Conservation (phyloP, 2,888 invertebrate species). For the Crossocerus cetratus region DNA sequence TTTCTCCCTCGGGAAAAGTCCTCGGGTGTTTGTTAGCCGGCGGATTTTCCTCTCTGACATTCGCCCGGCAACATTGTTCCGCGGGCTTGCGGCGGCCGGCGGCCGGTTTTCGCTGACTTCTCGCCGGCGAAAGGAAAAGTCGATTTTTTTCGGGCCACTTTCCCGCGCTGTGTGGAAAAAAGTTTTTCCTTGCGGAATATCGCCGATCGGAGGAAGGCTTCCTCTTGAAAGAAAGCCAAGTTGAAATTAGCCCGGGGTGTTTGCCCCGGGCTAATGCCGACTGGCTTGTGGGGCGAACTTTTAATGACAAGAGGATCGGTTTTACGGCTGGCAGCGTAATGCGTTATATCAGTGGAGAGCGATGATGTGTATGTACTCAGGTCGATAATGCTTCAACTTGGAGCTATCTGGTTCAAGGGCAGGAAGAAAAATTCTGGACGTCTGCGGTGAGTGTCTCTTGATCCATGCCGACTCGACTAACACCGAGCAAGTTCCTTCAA, state of each 20-base stretch:
- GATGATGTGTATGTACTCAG: conserved; percentile 24
- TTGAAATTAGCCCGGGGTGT: too few species aligned
- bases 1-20: neutral
- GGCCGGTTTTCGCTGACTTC: neutral
- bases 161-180: neutral
- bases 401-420: conserved; percentile 39
- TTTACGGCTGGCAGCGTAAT: neutral
- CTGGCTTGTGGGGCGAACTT: too few species aligned
- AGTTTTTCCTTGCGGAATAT: neutral
- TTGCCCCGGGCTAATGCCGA: too few species aligned
- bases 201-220: too few species aligned
- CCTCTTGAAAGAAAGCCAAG: too few species aligned
- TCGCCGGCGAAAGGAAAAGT: conserved; percentile 3
- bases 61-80: neutral
- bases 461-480: conserved; percentile 40
- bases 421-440: conserved; percentile 36
- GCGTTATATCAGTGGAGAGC: conserved; percentile 21
- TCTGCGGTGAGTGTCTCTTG: conserved; percentile 25
- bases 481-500: conserved; percentile 10
- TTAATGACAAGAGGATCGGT: too few species aligned
- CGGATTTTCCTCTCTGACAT: neutral
- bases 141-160: neutral
- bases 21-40: neutral
- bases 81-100: neutral
- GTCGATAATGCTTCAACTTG: conserved; percentile 31